Evolutionary conservation across 2,797 vertebrate species (phyloP).

Genomic region (Pseudocheirus occidentalis): DNA sequence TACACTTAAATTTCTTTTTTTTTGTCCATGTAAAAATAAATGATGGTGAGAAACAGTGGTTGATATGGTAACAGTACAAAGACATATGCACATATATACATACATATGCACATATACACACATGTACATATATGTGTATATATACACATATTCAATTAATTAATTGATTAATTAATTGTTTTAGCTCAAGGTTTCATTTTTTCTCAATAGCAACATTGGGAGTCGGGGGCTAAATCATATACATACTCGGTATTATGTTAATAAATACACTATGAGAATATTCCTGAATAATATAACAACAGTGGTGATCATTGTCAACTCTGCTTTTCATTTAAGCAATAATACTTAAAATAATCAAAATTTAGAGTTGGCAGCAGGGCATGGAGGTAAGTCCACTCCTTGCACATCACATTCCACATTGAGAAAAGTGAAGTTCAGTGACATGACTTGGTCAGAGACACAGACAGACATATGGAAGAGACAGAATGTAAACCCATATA

Average conservation of each 20-base stretch:
- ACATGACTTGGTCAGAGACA: background rate
- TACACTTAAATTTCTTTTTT: background rate
- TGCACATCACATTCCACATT: background rate
- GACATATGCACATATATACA: too few relatives aligned
- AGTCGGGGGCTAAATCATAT: background rate
- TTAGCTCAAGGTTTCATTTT: background rate
- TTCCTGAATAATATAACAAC: background rate
- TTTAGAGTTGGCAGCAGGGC: background rate
- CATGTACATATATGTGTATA: background rate
- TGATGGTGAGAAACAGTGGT: background rate
- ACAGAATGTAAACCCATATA: background rate
- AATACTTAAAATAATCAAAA: background rate
- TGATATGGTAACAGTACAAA: background rate
- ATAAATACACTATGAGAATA: background rate
- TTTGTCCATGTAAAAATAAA: background rate
- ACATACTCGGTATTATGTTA: background rate
- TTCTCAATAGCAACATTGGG: background rate
- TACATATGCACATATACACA: too few relatives aligned
- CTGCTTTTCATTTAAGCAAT: background rate
- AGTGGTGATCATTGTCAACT: background rate
- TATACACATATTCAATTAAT: too few relatives aligned
- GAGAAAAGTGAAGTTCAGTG: too few relatives aligned
- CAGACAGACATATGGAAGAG: background rate
- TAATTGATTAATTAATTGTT: too few relatives aligned
- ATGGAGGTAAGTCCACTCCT: background rate